Evolutionary conservation across 2,113 vertebrate genomes (phyloP).

Genomic region (Bubo scandiacus): DNA sequence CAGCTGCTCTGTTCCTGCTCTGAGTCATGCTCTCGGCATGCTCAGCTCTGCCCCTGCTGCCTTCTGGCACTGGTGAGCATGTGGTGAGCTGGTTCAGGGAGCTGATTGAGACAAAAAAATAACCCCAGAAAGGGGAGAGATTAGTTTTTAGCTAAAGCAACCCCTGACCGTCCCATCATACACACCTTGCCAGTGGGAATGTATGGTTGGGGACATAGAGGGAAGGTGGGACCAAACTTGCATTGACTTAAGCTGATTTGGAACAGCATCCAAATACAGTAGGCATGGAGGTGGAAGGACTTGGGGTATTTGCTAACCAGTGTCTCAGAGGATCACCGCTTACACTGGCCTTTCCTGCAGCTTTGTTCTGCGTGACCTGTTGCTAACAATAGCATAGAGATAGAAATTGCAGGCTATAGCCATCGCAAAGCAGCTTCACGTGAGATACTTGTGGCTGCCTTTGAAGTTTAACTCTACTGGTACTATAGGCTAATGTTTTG

Average conservation of each 20-base stretch:
- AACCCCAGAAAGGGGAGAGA: not conserved
- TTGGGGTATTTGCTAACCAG: no score
- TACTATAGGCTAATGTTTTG: not conserved
- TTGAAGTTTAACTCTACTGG: not conserved
- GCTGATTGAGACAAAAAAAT: not conserved
- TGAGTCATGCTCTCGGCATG: not conserved
- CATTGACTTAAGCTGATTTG: not conserved
- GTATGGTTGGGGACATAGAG: not conserved
- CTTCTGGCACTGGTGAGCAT: not conserved
- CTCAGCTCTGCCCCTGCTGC: not conserved
- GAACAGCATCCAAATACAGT: not conserved
- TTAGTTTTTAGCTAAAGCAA: not conserved
- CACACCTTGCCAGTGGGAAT: not conserved
- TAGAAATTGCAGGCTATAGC: not conserved
- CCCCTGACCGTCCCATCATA: not conserved
- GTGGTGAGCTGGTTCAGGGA: not conserved
- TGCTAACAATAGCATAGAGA: accelerated
- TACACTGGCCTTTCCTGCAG: not conserved
- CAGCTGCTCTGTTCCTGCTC: not conserved
- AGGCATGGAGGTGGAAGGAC: not conserved
- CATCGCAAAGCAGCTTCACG: not conserved
- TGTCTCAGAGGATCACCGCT: not conserved
- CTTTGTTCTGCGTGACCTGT: not conserved
- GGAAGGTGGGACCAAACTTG: not conserved
- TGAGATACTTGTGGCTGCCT: not conserved